phyloP scores from a whole-genome alignment of 35 echinoderm and acorn worm genomes.

The Heliocidaris erythrogramma region DNA sequence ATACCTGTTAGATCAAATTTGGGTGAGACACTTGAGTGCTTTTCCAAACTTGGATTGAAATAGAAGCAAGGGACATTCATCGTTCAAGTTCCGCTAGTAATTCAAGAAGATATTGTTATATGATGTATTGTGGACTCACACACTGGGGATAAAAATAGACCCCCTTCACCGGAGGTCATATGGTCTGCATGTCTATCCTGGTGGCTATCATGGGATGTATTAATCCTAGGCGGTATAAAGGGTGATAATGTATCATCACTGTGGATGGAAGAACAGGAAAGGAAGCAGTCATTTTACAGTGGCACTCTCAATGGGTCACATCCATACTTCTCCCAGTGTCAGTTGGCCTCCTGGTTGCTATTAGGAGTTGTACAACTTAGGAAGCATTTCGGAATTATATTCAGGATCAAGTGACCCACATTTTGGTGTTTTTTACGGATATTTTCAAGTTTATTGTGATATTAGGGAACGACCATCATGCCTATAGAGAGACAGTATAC shows the following conservation, averaged over 20 bases:
- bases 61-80: neutral
- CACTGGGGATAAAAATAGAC: neutral
- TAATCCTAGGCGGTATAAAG: neutral
- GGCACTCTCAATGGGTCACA: neutral
- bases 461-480: neutral
- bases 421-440: neutral
- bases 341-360: neutral
- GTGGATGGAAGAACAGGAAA: neutral
- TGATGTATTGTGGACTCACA: too few species aligned
- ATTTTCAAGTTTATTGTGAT: neutral
- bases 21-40: neutral
- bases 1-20: neutral
- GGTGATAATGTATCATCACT: neutral
- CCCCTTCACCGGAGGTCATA: neutral
- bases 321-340: neutral
- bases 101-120: too few species aligned
- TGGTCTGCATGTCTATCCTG: neutral
- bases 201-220: neutral
- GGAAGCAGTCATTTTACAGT: neutral
- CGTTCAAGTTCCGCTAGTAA: neutral
- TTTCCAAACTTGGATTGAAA: neutral
- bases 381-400: neutral
- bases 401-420: neutral
- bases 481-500: slow-evolving; percentile 2
- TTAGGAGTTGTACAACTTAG: neutral